Conservation (phyloP, 2,888 invertebrate genomes). For the Scaptomyza tumidula region DNA sequence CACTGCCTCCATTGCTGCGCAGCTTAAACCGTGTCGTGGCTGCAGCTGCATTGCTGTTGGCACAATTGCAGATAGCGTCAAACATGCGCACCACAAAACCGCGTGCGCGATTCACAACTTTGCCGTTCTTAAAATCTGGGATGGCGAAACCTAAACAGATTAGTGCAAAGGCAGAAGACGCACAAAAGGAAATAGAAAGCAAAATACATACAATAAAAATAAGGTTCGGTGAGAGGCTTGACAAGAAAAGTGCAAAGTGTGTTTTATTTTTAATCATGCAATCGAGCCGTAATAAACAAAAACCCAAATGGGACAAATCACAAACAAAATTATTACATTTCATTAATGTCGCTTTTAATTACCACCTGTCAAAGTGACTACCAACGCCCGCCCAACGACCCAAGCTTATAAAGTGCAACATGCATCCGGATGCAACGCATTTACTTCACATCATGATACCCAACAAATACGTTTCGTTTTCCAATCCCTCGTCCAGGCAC, state of each 20-base stretch:
- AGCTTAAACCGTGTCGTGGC: constrained; percentile 85
- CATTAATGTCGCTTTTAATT: constrained; percentile 52
- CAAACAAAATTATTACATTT: constrained; percentile 20
- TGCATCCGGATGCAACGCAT: constrained; percentile 17
- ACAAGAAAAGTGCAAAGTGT: constrained; percentile 54
- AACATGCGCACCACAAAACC: constrained; percentile 87
- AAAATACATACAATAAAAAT: constrained; percentile 18
- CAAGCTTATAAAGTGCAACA: constrained; percentile 45
- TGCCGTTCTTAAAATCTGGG: constrained; percentile 86
- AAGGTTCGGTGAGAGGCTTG: constrained; percentile 50
- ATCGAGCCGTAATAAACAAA: constrained; percentile 36
- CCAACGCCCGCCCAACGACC: constrained; percentile 19
- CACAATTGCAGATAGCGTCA: constrained; percentile 88
- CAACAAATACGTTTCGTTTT: background rate
- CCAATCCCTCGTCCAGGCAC: background rate
- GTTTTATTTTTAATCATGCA: constrained; percentile 44
- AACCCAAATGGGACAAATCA: constrained; percentile 7
- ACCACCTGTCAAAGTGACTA: background rate
- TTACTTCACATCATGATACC: constrained; percentile 31
- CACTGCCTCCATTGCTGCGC: constrained; percentile 75
- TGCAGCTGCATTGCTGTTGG: constrained; percentile 85
- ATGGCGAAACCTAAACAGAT: constrained; percentile 81
- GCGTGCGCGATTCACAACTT: constrained; percentile 86
- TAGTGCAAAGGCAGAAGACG: constrained; percentile 40
- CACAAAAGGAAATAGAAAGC: constrained; percentile 22